Percentiles rank a stretch among this genome's conserved stretches.
Conservation (phyloP, 2,113 vertebrate species). For the Pelmatolapia mariae region DNA sequence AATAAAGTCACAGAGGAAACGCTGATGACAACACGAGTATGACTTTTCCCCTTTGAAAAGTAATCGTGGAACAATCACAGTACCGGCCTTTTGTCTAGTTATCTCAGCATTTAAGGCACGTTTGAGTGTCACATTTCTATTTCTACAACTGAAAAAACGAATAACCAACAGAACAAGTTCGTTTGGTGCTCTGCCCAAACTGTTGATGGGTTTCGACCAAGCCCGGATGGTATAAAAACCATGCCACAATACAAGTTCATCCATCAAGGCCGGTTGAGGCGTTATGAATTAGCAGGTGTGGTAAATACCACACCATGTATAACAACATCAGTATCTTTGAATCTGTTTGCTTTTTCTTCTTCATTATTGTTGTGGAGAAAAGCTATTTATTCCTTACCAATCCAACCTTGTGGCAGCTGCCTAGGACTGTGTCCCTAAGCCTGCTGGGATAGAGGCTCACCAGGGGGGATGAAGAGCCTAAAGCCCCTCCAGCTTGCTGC, state of each 20-base stretch:
- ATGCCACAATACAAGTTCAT: neutral
- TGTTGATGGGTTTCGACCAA: neutral
- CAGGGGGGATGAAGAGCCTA: slow-evolving; percentile 55
- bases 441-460: slow-evolving; percentile 50
- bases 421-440: slow-evolving; percentile 44
- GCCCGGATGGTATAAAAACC: neutral
- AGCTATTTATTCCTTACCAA: slow-evolving; percentile 28
- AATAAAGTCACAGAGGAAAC: neutral
- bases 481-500: slow-evolving; percentile 62
- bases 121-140: neutral
- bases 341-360: neutral
- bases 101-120: neutral
- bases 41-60: neutral
- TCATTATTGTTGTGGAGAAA: slow-evolving; percentile 13
- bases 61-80: neutral
- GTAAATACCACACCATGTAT: neutral
- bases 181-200: neutral
- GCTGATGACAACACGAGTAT: neutral
- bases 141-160: neutral
- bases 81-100: neutral
- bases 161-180: neutral
- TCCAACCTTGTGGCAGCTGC: slow-evolving; percentile 38
- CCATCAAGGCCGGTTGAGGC: neutral
- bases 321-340: neutral
- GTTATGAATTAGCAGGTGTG: neutral